Evolutionary conservation across 2,888 invertebrate species (phyloP).

Genomic region (Lasioglossum villosulum): DNA sequence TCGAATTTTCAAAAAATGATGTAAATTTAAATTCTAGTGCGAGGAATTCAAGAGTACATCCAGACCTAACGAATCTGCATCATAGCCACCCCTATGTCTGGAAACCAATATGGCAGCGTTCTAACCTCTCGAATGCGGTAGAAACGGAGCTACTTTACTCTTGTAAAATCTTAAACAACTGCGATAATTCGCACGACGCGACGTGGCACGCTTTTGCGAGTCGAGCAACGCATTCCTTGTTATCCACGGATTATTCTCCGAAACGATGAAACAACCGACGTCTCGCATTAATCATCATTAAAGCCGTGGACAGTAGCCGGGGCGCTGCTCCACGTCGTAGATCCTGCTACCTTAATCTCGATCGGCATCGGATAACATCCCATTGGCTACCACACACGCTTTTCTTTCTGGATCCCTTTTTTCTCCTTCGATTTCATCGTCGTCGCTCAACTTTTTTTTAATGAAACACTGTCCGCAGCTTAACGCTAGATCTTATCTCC

Average conservation of each 20-base stretch:
- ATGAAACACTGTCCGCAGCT: neutral
- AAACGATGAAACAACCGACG: slow-evolving; percentile 54
- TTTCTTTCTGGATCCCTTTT: neutral
- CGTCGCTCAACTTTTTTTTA: neutral
- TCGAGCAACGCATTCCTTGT: slow-evolving; percentile 36
- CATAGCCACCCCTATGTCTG: no score
- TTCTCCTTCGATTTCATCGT: neutral
- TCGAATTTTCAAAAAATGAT: no score
- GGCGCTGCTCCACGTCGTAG: slow-evolving; percentile 54
- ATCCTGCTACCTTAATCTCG: slow-evolving; percentile 63
- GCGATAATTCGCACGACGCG: slow-evolving; percentile 26
- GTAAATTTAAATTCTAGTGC: no score
- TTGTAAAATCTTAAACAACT: no score
- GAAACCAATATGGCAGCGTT: no score
- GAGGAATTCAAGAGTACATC: no score
- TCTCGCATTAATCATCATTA: slow-evolving; percentile 68
- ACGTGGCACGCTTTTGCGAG: slow-evolving; percentile 17
- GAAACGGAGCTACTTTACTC: no score
- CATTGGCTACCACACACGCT: slow-evolving; percentile 51
- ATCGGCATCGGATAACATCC: slow-evolving; percentile 66
- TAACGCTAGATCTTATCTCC: neutral
- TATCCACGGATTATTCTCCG: slow-evolving; percentile 46
- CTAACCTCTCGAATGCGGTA: no score
- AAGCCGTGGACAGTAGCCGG: slow-evolving; percentile 38
- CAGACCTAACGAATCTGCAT: no score